These are phyloP conservation scores for Nasonia oneida DNA, from an alignment of 2,888 invertebrate genomes.

Conservation along the genomic window DNA sequence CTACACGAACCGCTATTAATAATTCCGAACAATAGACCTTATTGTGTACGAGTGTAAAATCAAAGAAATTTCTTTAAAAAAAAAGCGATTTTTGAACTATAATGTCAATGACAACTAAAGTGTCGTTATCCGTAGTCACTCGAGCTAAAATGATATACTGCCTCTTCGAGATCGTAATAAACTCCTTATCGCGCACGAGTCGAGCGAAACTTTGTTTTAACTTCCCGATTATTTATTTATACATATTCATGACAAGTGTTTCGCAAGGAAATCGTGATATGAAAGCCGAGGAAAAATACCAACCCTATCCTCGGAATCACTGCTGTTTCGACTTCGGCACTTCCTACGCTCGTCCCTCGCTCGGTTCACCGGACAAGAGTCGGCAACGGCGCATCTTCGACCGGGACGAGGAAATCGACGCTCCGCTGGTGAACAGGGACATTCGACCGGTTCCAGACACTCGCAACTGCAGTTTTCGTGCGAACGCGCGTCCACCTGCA, in stretches of 20 bases:
- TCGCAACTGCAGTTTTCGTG: conserved; percentile 22
- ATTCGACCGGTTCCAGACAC: not conserved
- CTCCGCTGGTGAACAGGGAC: conserved; percentile 43
- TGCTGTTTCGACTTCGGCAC: not conserved
- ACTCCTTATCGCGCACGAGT: not conserved
- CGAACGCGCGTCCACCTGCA: conserved; percentile 21
- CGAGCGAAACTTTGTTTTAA: not conserved
- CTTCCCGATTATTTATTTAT: not conserved
- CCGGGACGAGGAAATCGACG: conserved; percentile 7
- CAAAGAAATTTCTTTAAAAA: not conserved
- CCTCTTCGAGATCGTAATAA: not conserved
- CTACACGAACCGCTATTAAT: not conserved
- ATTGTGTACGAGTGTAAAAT: not conserved
- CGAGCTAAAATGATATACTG: not conserved
- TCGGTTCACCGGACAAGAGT: not conserved
- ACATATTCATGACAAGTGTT: not conserved
- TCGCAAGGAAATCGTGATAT: not conserved
- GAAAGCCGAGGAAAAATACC: not conserved
- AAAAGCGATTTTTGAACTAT: not conserved
- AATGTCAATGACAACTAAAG: not conserved
- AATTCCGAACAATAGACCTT: not conserved
- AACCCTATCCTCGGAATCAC: not conserved
- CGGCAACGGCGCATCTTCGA: not conserved
- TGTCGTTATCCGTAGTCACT: not conserved
- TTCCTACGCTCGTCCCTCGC: not conserved